Evolutionary conservation across 2,113 vertebrate species (phyloP).

Genomic region (Oxygymnocypris stewartii): DNA sequence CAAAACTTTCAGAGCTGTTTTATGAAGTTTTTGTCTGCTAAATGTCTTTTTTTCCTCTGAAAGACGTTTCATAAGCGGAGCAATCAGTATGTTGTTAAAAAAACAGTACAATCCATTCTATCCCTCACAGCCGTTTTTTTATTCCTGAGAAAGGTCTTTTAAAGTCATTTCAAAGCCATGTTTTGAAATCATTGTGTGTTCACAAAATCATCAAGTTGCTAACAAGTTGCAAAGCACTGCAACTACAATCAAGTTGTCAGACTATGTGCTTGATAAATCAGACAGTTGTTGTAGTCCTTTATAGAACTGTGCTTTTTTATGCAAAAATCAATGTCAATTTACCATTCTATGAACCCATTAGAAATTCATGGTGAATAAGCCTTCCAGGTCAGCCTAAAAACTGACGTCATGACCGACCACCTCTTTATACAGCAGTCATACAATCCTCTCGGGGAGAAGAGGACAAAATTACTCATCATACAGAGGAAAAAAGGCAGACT

Average conservation of each 20-base stretch:
- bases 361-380: background rate
- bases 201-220: background rate
- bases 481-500: background rate
- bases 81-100: too few species aligned
- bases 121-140: background rate
- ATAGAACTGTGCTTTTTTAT: background rate
- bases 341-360: background rate
- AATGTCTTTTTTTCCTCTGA: too few species aligned
- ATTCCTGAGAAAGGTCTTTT: background rate
- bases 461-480: conserved; percentile 7
- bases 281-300: background rate
- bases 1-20: too few species aligned
- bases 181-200: background rate
- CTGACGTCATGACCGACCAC: background rate
- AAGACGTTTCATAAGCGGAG: too few species aligned
- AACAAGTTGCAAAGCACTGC: background rate
- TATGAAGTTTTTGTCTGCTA: too few species aligned
- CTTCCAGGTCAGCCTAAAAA: background rate
- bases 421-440: background rate
- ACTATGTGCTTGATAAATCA: background rate
- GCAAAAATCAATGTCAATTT: background rate
- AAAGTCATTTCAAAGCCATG: background rate
- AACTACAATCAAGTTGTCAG: background rate
- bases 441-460: background rate
- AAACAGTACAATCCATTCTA: background rate